phyloP scores from a whole-genome alignment of 1,140 invertebrate genomes.

The Drosophila erecta region DNA sequence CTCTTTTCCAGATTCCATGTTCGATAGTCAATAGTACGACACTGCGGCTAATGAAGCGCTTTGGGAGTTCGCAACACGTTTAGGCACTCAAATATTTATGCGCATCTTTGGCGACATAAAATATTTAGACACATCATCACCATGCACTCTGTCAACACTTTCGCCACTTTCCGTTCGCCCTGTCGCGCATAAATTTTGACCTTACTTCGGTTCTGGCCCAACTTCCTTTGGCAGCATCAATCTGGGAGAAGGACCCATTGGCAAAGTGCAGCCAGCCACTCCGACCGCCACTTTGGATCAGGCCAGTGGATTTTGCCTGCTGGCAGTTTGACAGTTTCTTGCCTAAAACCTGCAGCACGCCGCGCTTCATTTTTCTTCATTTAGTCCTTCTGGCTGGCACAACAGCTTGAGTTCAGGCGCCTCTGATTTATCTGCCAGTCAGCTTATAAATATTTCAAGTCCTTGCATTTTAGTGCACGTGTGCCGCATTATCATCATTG shows the following conservation, averaged over 20 bases:
- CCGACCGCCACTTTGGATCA: constrained; percentile 1
- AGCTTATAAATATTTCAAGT: constrained; percentile 82
- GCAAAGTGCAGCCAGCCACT: constrained; percentile 57
- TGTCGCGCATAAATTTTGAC: constrained; percentile 68
- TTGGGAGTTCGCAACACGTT: constrained; percentile 59
- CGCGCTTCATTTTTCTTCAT: constrained; percentile 75
- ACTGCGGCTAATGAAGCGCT: constrained; percentile 14
- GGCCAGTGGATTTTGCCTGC: constrained; percentile 7
- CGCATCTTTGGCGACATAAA: constrained; percentile 55
- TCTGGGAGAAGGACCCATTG: constrained; percentile 65
- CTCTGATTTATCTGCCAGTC: constrained; percentile 71
- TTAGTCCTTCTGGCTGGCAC: constrained; percentile 42
- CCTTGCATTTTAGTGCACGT: constrained; percentile 78
- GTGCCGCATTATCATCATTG: constrained; percentile 74
- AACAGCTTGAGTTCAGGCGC: constrained; percentile 56
- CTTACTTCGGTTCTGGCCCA: constrained; percentile 51
- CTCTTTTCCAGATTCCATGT: constrained; percentile 27
- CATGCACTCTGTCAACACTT: constrained; percentile 75
- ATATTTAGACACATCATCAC: constrained; percentile 74
- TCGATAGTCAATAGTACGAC: constrained; percentile 23
- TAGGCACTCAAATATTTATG: constrained; percentile 77
- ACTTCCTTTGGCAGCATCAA: constrained; percentile 55
- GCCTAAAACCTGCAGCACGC: constrained; percentile 38
- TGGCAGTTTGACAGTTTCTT: constrained; percentile 56
- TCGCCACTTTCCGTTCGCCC: constrained; percentile 12